Conservation (phyloP, 2,113 vertebrate species). For the Hippocampus guttulatus region DNA sequence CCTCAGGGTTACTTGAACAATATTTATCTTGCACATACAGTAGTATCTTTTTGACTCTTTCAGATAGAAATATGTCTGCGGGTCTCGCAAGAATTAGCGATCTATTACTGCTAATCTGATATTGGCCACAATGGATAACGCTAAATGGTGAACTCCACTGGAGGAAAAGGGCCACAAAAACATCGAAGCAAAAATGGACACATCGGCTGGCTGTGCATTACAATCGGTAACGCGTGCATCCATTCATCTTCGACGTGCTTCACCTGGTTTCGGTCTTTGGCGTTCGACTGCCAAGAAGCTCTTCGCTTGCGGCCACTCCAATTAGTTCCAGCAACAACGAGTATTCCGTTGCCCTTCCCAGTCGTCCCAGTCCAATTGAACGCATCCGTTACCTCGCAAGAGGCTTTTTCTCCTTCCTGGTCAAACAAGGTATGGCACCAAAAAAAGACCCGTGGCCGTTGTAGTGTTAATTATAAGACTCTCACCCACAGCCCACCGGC, state of each 20-base stretch:
- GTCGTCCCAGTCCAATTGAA: conserved; percentile 32
- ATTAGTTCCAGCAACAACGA: conserved; percentile 46
- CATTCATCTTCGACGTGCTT: background rate
- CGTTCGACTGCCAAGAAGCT: conserved; percentile 4
- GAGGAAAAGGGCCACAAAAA: too few relatives aligned
- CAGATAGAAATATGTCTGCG: background rate
- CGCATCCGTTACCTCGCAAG: conserved; percentile 28
- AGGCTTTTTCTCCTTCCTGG: conserved; percentile 38
- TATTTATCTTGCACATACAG: background rate
- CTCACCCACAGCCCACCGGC: conserved; percentile 15
- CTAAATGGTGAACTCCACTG: background rate
- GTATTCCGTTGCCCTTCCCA: conserved; percentile 30
- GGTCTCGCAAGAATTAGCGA: background rate
- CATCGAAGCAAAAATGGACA: background rate
- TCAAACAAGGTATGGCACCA: conserved; percentile 24
- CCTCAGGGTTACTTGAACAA: background rate
- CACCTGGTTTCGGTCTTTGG: background rate
- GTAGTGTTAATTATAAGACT: conserved; percentile 72
- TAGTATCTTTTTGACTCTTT: background rate
- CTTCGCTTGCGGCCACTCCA: conserved; percentile 30
- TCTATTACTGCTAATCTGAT: background rate
- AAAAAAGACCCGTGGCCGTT: conserved; percentile 52
- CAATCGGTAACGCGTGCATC: background rate
- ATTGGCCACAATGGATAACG: background rate
- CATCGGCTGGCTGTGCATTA: background rate